Percentiles rank a stretch among this genome's conserved stretches.
Evolutionary conservation across 2,113 vertebrate genomes (phyloP).

Genomic region (Mormoops blainvillei): DNA sequence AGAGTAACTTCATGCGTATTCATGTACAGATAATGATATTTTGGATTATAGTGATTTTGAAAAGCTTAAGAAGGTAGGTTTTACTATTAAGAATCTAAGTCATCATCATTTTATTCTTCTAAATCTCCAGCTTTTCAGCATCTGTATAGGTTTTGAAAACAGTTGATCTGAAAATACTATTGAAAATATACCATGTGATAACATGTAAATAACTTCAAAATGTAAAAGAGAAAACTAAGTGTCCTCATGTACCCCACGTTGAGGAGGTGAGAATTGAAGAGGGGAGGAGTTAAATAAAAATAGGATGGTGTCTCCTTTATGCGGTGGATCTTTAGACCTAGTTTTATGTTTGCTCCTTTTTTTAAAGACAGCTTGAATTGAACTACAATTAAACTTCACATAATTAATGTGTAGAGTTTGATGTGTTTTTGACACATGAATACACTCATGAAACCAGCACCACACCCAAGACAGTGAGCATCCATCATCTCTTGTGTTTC

Average conservation of each 20-base stretch:
- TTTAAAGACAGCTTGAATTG: neutral
- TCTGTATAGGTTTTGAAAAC: neutral
- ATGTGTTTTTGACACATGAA: neutral
- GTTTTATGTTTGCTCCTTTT: neutral
- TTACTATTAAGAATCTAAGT: neutral
- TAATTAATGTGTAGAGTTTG: neutral
- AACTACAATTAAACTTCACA: neutral
- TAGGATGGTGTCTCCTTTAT: neutral
- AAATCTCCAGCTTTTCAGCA: neutral
- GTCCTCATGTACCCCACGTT: accelerated
- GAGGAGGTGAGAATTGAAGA: neutral
- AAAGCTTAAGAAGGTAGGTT: neutral
- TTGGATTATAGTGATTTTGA: neutral
- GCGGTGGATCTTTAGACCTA: neutral
- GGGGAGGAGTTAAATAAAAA: neutral
- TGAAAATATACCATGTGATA: neutral
- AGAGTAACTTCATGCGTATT: neutral
- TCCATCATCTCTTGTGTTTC: neutral
- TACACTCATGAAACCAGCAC: neutral
- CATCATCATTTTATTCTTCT: neutral
- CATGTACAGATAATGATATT: neutral
- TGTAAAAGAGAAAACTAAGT: neutral
- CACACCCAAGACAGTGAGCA: neutral
- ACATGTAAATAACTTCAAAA: neutral
- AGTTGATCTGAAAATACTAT: neutral